phyloP scores from a whole-genome alignment of 2,113 vertebrate species.

The Bubo bubo region DNA sequence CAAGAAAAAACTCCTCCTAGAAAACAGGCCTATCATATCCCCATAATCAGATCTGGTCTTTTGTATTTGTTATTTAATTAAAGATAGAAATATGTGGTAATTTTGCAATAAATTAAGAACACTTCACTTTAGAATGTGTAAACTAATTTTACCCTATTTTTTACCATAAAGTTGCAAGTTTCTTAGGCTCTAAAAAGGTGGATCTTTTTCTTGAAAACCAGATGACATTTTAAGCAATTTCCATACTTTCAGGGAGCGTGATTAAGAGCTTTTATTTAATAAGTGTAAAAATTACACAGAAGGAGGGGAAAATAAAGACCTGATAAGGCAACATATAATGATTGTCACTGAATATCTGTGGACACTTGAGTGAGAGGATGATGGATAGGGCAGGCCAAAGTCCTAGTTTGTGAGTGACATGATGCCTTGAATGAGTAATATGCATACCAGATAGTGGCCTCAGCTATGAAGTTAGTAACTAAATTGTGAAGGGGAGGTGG shows the following conservation, averaged over 20 bases:
- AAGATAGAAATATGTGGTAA: neutral
- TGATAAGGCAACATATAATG: neutral
- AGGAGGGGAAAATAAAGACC: neutral
- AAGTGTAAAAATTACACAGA: neutral
- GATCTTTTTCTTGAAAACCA: neutral
- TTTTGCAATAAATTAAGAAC: neutral
- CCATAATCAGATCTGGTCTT: neutral
- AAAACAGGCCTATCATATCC: neutral
- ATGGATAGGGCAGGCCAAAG: neutral
- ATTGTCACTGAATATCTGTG: neutral
- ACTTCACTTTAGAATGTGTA: neutral
- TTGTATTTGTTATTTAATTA: neutral
- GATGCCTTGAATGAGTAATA: neutral
- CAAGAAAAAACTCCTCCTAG: neutral
- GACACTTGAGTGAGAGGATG: neutral
- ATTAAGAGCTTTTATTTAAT: neutral
- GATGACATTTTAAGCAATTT: neutral
- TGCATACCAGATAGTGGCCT: rapidly evolving
- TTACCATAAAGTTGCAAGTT: neutral
- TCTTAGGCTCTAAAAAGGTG: neutral
- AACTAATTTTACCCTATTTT: neutral
- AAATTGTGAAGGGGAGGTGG: neutral
- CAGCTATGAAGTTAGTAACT: neutral
- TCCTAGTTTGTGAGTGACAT: neutral
- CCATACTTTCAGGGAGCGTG: neutral